Evolutionary conservation across 1,140 invertebrate genomes (phyloP), one percentile per base, ranked within the genome.

Genomic region (Aporrectodea caliginosa): DNA sequence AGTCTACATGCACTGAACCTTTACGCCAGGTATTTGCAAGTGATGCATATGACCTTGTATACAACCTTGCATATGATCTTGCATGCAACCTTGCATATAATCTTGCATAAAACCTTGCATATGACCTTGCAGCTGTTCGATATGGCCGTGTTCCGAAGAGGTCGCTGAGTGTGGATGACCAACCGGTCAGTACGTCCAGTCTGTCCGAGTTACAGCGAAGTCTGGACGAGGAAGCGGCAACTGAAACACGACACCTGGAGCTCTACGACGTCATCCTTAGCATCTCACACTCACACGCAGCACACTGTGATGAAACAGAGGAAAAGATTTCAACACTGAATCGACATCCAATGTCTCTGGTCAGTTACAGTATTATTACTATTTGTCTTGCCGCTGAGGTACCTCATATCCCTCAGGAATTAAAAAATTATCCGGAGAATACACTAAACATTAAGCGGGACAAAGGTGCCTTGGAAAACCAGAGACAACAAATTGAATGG

Each of bases 91-190:
- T n/a, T n/a, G n/a, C n/a, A n/a, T n/a, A n/a, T n/a, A n/a, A n/a
- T n/a, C n/a, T n/a, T n/a, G n/a, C n/a, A n/a, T n/a, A n/a, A n/a
- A n/a, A n/a, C n/a, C n/a, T n/a, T n/a, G n/a, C n/a, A n/a, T n/a
- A n/a, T n/a, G n/a, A n/a, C n/a, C n/a, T 85, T 82, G 43, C 90
- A 98, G 96, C 96, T 86, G 96, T 98, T 71, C 90, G 96, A 84
- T 98, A 98, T 90, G 96, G 96, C 73, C 91, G 96, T 78, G 95
- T 98, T 79, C 96, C 96, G 72, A 98, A 98, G 89, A 91, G 95
- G 84, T 93, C 94, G 29, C 91, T 95, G 82, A 95, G 96, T 88
- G 91, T 92, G 78, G 91, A 92, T 82, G 91, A 90, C 30, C 83
- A 84, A 70, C 83, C 82, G 32, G 85, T 86, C 32, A 83, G 78